Evolutionary conservation across 2,888 invertebrate species (phyloP), one percentile per base, ranked within the genome.

Genomic region (Drosophila borealis): DNA sequence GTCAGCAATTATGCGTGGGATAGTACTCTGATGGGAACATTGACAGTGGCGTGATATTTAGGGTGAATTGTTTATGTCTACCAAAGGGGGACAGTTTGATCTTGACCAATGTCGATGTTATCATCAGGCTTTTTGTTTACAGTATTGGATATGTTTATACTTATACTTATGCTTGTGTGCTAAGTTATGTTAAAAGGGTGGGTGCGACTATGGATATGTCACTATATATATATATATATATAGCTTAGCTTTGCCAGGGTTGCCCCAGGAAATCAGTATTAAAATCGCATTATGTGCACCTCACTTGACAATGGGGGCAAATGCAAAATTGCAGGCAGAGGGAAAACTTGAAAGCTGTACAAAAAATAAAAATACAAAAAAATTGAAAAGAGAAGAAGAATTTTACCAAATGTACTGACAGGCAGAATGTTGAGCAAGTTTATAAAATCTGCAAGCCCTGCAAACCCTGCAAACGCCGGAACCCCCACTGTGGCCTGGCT

Each of bases 221-320:
- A n/a, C n/a, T 11, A 37, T 33, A 9, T 9, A 46, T 39, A 17
- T 17, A 1, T 17, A 17, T 36, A 5, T n/a, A 37, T 33, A 9
- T 9, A 46, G 17, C 21, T 41, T 36, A 49, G 66, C 60, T 50
- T 56, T 33, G 61, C 69, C 65, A 54, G 51, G 42, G 57, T 63
- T 59, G 61, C 51, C 62, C 48, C 45, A 61, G 75, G 70, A 83
- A 83, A 83, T 83, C 87, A 84, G 84, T 84, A 83, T 83, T 86
- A 83, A 86, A 87, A 88, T 85, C 85, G 85, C 81, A 85, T 82
- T 88, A 85, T 72, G 70, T 77, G 59, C 82, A 83, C 83, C 72
- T 88, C 85, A 85, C 88, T 88, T 85, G 79, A 79, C 73, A 82
- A 76, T 62, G 68, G 72, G 60, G 61, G 49, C 56, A 66, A 29